Conservation (phyloP, 1,140 invertebrate species). For the Trichoplusia ni region DNA sequence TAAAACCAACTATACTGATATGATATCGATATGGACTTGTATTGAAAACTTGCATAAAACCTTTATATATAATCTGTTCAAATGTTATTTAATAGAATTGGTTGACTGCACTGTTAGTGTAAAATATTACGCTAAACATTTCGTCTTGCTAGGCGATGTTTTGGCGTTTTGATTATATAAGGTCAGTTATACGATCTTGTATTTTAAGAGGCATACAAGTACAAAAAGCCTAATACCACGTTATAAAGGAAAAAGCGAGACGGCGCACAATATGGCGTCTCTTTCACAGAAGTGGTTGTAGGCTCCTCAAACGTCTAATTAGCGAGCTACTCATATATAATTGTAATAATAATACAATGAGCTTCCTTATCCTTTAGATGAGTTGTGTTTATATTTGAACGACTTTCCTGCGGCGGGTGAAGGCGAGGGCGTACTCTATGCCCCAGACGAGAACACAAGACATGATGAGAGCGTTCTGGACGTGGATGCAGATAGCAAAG, state of each 20-base stretch:
- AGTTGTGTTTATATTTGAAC: constrained; percentile 67
- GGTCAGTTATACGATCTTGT: neutral
- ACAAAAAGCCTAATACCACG: too few relatives aligned
- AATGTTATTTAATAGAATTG: neutral
- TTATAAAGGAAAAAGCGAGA: too few relatives aligned
- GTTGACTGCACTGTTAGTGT: neutral
- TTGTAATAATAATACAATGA: neutral
- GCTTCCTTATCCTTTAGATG: neutral
- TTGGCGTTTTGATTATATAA: neutral
- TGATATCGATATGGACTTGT: constrained; percentile 20
- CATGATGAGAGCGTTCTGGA: constrained; percentile 86
- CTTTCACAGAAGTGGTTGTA: too few relatives aligned
- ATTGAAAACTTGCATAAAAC: neutral
- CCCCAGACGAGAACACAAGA: constrained; percentile 86
- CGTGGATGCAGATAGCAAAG: constrained; percentile 87
- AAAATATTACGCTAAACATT: too few relatives aligned
- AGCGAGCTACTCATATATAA: neutral
- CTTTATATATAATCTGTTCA: too few relatives aligned
- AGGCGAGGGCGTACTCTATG: constrained; percentile 83
- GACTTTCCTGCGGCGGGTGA: constrained; percentile 69
- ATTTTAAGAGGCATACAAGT: neutral
- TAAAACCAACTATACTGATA: constrained; percentile 12
- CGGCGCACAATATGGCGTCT: too few relatives aligned
- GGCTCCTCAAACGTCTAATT: too few relatives aligned
- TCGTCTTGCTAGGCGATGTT: too few relatives aligned